Percentiles rank a stretch among this genome's conserved stretches.
phyloP scores from a whole-genome alignment of 1,140 invertebrate genomes.

The Probaryconus sp. region DNA sequence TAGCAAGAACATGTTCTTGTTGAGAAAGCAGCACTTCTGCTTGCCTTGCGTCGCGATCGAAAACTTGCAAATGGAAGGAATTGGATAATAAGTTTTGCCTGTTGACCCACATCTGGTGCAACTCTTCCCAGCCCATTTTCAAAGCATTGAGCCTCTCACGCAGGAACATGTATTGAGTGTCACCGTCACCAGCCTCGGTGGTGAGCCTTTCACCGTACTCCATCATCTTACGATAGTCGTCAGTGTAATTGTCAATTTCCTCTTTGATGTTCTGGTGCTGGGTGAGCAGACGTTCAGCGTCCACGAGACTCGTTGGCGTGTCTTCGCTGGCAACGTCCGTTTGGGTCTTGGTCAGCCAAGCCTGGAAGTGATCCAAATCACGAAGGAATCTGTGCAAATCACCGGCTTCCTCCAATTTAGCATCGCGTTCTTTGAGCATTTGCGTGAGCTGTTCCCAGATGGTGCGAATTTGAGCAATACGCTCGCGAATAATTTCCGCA shows the following conservation, averaged over 20 bases:
- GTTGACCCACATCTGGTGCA: constrained; percentile 99
- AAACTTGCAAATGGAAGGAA: constrained; percentile 95
- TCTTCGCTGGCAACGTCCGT: constrained; percentile 99
- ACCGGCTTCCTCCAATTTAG: constrained; percentile 98
- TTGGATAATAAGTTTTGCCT: constrained; percentile 96
- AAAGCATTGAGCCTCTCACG: constrained; percentile 96
- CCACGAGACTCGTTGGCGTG: constrained; percentile 95
- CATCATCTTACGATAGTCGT: constrained; percentile 99
- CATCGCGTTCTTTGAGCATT: constrained; percentile 98
- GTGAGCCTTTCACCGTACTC: constrained; percentile 98
- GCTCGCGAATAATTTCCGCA: constrained; percentile 93
- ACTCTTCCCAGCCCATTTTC: constrained; percentile 98
- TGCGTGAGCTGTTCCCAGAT: constrained; percentile 98
- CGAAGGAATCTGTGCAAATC: constrained; percentile 98
- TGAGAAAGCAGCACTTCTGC: constrained; percentile 98
- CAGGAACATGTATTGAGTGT: constrained; percentile 99
- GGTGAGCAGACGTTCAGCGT: constrained; percentile 97
- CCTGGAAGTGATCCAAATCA: constrained; percentile 98
- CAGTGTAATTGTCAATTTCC: constrained; percentile 99
- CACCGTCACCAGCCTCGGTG: constrained; percentile 90
- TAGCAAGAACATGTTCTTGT: constrained; percentile 96
- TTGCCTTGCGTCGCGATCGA: constrained; percentile 97
- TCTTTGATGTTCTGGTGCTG: constrained; percentile 98
- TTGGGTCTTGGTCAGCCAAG: constrained; percentile 99
- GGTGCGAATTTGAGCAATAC: constrained; percentile 90